Evolutionary conservation across 2,797 vertebrate genomes (phyloP), one percentile per base, ranked within the genome.

Genomic region (Enoplosus armatus): DNA sequence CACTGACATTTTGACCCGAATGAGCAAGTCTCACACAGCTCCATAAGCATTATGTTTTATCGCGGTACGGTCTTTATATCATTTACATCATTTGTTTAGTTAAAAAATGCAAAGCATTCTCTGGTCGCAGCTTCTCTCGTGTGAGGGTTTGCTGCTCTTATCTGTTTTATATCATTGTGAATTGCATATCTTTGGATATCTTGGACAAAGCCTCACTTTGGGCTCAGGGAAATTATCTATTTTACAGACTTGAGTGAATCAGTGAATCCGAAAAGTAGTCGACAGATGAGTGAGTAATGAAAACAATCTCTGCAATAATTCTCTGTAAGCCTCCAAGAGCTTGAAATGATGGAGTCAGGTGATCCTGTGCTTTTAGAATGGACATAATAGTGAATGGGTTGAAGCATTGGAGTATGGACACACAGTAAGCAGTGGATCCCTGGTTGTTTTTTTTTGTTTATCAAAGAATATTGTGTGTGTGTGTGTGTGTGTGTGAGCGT

Each of bases 371-470:
- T 50, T n/a, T 5, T 33, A 50, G 45, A 45, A 16, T 20, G 26
- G 24, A 62, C n/a, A 47, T 20, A 51, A 35, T 7, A 1, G 31
- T 47, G 24, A 60, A 31, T 56, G 39, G 48, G 35, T 11, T 48
- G 47, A 47, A 53, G 54, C 47, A 56, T 50, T n/a, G 6, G 27
- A 45, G 65, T 66, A 31, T 20, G 39, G 43, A 45, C 37, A 20
- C 20, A 35, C 29, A 61, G 48, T 31, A 16, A 50, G 22, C 12
- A 41, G 64, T 45, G 24, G 29, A 68, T 53, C 33, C 53, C 14
- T 43, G 22, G 9, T 63, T 47, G 53, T 85, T 55, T 73, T 43
- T 29, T 39, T 39, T 18, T 80, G 72, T 88, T 62, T 39, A 63
- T 74, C 31, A 24, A 33, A 54, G 61, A 51, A 68, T 59, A 45